A percentile compares a stretch with the other conserved stretches of the same genome.
Conservation (phyloP, 1,140 invertebrate species). For the Zophobas morio region DNA sequence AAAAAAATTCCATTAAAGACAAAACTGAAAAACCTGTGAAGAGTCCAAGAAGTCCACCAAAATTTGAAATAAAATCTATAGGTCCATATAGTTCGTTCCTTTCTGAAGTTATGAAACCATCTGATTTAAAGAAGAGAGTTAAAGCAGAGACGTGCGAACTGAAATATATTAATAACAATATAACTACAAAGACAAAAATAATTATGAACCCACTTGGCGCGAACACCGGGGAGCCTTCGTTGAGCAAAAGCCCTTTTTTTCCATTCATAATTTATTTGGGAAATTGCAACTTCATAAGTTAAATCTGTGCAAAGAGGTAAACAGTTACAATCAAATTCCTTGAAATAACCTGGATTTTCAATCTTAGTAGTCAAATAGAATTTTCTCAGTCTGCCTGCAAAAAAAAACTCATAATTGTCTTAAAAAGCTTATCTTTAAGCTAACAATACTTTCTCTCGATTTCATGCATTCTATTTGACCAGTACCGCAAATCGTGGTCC, state of each 20-base stretch:
- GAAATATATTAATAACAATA: constrained; percentile 46
- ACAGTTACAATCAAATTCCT: constrained; percentile 67
- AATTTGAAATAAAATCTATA: constrained; percentile 77
- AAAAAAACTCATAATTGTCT: neutral
- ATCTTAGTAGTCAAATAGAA: constrained; percentile 75
- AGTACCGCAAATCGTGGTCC: constrained; percentile 64
- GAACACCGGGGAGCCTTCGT: neutral
- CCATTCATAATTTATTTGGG: constrained; percentile 64
- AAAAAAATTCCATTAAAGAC: constrained; percentile 72
- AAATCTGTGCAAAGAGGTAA: constrained; percentile 66
- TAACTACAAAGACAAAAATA: neutral
- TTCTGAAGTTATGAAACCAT: constrained; percentile 75
- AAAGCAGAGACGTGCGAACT: constrained; percentile 67
- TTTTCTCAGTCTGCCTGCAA: neutral
- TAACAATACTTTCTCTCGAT: constrained; percentile 51
- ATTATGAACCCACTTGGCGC: neutral
- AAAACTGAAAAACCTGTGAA: constrained; percentile 77
- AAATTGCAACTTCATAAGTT: constrained; percentile 65
- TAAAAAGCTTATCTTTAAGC: constrained; percentile 9
- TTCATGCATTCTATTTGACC: constrained; percentile 60
- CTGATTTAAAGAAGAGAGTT: constrained; percentile 74
- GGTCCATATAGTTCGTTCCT: constrained; percentile 76
- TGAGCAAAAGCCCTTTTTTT: constrained; percentile 12
- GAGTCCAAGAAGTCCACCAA: constrained; percentile 76
- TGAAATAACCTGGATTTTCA: constrained; percentile 57